These are phyloP conservation scores for Melanargia galathea DNA, from an alignment of 2,888 invertebrate species.

Conservation along the genomic window DNA sequence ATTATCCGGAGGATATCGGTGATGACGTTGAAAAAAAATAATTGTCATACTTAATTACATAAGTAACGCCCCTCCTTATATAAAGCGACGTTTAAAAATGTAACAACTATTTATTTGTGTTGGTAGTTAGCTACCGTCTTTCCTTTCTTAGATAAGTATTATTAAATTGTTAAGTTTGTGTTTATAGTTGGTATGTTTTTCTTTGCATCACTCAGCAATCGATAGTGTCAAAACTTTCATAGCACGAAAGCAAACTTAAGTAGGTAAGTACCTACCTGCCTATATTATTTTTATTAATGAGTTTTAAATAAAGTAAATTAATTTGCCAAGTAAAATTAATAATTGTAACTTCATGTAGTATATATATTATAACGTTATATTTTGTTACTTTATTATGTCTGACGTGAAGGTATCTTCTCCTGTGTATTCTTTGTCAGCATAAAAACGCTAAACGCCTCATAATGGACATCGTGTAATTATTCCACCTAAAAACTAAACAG, in stretches of 20 bases:
- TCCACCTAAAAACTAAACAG: conserved; percentile 52
- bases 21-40: conserved; percentile 41
- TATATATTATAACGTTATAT: background rate
- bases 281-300: too few species aligned
- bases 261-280: too few species aligned
- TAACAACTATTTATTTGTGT: background rate
- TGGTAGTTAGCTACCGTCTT: too few species aligned
- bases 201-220: too few species aligned
- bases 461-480: conserved; percentile 62
- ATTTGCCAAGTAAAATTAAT: too few species aligned
- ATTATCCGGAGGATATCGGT: conserved; percentile 14
- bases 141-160: too few species aligned
- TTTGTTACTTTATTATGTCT: conserved; percentile 24
- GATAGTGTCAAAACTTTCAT: too few species aligned
- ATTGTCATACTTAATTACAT: conserved; percentile 41
- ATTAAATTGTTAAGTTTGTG: too few species aligned
- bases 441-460: conserved; percentile 60
- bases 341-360: too few species aligned
- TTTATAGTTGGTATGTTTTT: too few species aligned
- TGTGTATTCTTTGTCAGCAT: conserved; percentile 52
- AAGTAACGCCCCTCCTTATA: conserved; percentile 14
- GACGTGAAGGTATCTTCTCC: conserved; percentile 44
- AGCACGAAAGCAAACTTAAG: too few species aligned
- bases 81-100: conserved; percentile 8
- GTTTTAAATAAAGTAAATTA: too few species aligned